Evolutionary conservation across 2,888 invertebrate species (phyloP), one percentile per base, ranked within the genome.

Genomic region (Acanthosoma haemorrhoidale): DNA sequence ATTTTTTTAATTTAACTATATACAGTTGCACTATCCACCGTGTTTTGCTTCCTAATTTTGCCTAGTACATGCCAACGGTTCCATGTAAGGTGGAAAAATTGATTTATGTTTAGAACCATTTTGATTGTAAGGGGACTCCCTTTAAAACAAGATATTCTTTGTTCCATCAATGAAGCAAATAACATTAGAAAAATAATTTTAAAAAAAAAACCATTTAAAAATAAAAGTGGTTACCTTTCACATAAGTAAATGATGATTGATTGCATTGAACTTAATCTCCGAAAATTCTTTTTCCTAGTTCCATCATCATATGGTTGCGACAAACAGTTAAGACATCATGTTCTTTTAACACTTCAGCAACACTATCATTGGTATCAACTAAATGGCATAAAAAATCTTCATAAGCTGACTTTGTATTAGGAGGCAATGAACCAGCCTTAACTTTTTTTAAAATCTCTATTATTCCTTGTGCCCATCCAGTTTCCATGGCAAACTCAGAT

Each of bases 401-500:
- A 81, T 91, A 94, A 31, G 94, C 94, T 29, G 91, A 91, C 78
- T 93, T 92, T 0, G 93, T 89, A 79, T 92, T 93, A 0, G 90
- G 87, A 36, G 89, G 90, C 61, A 94, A 81, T 2, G 90, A 88
- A 67, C 92, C 92, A 75, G 90, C 85, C 81, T 90, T 91, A 0
- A 94, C 92, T 81, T 91, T 90, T 38, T 87, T 87, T 74, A 95
- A 82, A 76, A 89, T 90, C 77, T 88, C 88, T 66, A 92, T 84
- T 69, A 94, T 93, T 11, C 93, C 94, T 78, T 92, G 89, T 3
- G 92, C 90, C 93, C 94, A 95, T n/a, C 94, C 94, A 78, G 93
- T 93, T 77, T 94, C 94, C 72, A 94, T 88, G 4, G 92, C 90
- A 80, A 94, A 94, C 77, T 94, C 92, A 0, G 92, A 91, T 73